Evolutionary conservation across 2,797 vertebrate species (phyloP), one percentile per base, ranked within the genome.

Genomic region (Tamandua tetradactyla): DNA sequence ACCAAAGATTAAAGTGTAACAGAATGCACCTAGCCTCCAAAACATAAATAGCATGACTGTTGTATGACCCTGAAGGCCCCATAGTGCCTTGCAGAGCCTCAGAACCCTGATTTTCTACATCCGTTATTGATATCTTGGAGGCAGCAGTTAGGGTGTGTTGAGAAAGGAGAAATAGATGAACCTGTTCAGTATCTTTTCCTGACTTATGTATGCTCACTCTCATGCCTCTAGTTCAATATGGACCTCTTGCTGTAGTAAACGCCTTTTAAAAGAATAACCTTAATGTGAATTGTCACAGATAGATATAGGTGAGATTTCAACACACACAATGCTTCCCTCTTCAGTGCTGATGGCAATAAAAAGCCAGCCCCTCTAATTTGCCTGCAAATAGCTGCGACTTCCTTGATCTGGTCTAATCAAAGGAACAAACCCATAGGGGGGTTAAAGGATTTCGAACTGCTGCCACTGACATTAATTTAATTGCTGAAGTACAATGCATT

Each of bases 391-490:
- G 97, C 97, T 97, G 80, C 94, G 97, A 91, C 96, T 96, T 97
- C 97, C 97, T 98, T 98, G 97, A 98, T 98, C 97, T 98, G 94
- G 96, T 95, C 95, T 98, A 98, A 98, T 98, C 97, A 98, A 98
- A 98, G 97, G 95, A 98, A 98, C 96, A 98, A 98, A 95, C 97
- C 98, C 95, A 75, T 78, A 96, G 98, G 97, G 97, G 97, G 95
- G 96, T 98, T 98, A 97, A 97, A 97, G 95, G 96, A 97, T 98
- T 98, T 97, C 74, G 89, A 97, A 94, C 93, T 97, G 93, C 95
- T 97, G 95, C 93, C 91, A 83, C 96, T 97, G 95, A 96, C 97
- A 98, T 98, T 98, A 98, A 98, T 98, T 98, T 98, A 98, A 98
- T 98, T 98, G 97, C 97, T 96, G 72, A 97, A 97, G 94, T 97